These are phyloP conservation scores for Amniataba percoides DNA, from an alignment of 2,797 vertebrate genomes.

Conservation along the genomic window DNA sequence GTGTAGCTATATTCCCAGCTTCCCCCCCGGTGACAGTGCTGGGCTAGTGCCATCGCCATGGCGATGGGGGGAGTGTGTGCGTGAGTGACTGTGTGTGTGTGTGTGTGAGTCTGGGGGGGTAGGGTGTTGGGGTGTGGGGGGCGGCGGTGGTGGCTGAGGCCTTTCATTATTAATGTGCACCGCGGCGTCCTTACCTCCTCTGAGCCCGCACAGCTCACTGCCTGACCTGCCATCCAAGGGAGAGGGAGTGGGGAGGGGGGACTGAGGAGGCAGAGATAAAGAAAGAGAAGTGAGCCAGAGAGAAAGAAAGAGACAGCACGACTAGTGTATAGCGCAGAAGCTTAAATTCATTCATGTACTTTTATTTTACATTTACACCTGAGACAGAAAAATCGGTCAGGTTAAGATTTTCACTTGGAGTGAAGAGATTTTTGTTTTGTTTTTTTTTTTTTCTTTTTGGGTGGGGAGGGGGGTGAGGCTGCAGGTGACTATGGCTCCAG, in stretches of 20 bases:
- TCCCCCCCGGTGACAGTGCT: constrained; percentile 85
- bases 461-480: constrained; percentile 74
- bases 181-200: constrained; percentile 88
- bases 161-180: constrained; percentile 91
- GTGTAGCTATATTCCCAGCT: constrained; percentile 80
- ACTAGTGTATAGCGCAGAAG: constrained; percentile 32
- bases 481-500: constrained; percentile 66
- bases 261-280: constrained; percentile 77
- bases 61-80: constrained; percentile 79
- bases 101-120: constrained; percentile 14
- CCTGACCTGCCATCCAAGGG: constrained; percentile 88
- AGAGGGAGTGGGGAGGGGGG: constrained; percentile 57
- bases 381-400: constrained; percentile 16
- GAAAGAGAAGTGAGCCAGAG: constrained; percentile 77
- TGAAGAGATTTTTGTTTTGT: neutral
- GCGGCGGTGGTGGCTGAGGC: constrained; percentile 82
- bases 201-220: constrained; percentile 88
- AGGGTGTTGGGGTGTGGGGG: constrained; percentile 71
- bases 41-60: constrained; percentile 89
- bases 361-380: constrained; percentile 29
- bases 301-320: constrained; percentile 61
- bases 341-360: constrained; percentile 36
- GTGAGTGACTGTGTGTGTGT: constrained; percentile 53
- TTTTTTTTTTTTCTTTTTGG: too few species aligned
- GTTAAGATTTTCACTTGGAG: constrained; percentile 29